These are phyloP conservation scores for Ennomos quercinarius DNA, from an alignment of 2,888 invertebrate genomes.

Conservation along the genomic window DNA sequence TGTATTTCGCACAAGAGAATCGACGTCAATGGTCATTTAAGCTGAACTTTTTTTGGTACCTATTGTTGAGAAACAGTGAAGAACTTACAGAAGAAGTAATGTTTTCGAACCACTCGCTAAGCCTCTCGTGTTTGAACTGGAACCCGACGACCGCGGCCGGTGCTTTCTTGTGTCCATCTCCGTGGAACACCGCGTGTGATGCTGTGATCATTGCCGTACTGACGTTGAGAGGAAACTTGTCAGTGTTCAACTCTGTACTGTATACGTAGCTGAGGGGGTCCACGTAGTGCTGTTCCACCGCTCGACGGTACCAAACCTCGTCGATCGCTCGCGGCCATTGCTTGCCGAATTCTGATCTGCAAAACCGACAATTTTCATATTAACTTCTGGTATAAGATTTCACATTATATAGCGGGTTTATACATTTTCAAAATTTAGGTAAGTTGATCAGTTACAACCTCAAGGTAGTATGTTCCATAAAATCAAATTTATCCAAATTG, in stretches of 20 bases:
- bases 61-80: too few relatives aligned
- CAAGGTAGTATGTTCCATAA: too few relatives aligned
- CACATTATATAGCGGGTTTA: too few relatives aligned
- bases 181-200: constrained; percentile 92
- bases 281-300: constrained; percentile 93
- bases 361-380: neutral
- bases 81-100: constrained; percentile 90
- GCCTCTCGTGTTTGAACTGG: constrained; percentile 92
- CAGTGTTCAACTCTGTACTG: constrained; percentile 72
- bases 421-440: too few relatives aligned
- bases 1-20: too few relatives aligned
- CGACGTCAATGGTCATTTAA: too few relatives aligned
- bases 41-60: too few relatives aligned
- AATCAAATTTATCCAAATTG: too few relatives aligned
- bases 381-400: too few relatives aligned
- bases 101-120: constrained; percentile 91
- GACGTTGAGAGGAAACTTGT: constrained; percentile 81
- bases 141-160: constrained; percentile 90
- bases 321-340: constrained; percentile 92
- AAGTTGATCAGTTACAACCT: too few relatives aligned
- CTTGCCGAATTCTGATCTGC: constrained; percentile 89
- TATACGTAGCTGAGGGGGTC: constrained; percentile 93
- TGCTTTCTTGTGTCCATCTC: constrained; percentile 85
- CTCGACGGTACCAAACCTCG: constrained; percentile 95
- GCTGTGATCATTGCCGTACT: constrained; percentile 92